Percentiles rank a stretch among this genome's conserved stretches.
Evolutionary conservation across 2,113 vertebrate species (phyloP).

Genomic region (Gopherus flavomarginatus): DNA sequence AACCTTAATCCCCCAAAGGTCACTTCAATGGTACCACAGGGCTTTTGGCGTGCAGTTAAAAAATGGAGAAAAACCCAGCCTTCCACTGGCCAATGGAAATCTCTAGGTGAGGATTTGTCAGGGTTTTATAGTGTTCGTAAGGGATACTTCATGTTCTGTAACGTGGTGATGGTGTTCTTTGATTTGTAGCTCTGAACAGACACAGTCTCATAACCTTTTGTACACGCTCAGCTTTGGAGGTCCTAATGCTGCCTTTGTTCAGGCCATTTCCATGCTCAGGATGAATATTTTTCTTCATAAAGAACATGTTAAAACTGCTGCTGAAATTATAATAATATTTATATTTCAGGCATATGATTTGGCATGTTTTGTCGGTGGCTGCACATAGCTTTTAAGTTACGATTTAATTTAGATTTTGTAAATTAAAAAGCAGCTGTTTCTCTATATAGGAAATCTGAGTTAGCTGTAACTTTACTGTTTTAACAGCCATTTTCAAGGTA

Average conservation of each 20-base stretch:
- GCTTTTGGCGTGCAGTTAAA: constrained; percentile 46
- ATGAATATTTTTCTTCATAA: constrained; percentile 74
- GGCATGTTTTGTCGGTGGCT: constrained; percentile 62
- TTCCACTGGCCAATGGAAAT: constrained; percentile 67
- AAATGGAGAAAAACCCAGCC: constrained; percentile 50
- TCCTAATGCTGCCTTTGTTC: constrained; percentile 76
- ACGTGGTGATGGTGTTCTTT: constrained; percentile 85
- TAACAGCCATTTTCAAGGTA: constrained; percentile 28
- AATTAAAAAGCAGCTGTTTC: constrained; percentile 70
- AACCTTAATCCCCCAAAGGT: constrained; percentile 50
- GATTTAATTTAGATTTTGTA: constrained; percentile 74
- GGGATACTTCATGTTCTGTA: constrained; percentile 78
- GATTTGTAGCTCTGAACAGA: constrained; percentile 85
- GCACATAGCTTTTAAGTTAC: constrained; percentile 69
- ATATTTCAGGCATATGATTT: constrained; percentile 73
- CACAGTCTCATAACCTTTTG: constrained; percentile 88
- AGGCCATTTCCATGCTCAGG: constrained; percentile 57
- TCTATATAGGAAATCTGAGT: constrained; percentile 67
- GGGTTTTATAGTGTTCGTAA: constrained; percentile 74
- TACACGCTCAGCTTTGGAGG: constrained; percentile 82
- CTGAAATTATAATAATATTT: background rate
- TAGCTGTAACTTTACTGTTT: constrained; percentile 57
- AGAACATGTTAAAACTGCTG: constrained; percentile 54
- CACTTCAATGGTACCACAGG: constrained; percentile 4
- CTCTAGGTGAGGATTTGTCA: constrained; percentile 63